A percentile compares a stretch with the other conserved stretches of the same genome.
Conservation (phyloP, 2,888 invertebrate genomes). For the Pheosia gnoma region DNA sequence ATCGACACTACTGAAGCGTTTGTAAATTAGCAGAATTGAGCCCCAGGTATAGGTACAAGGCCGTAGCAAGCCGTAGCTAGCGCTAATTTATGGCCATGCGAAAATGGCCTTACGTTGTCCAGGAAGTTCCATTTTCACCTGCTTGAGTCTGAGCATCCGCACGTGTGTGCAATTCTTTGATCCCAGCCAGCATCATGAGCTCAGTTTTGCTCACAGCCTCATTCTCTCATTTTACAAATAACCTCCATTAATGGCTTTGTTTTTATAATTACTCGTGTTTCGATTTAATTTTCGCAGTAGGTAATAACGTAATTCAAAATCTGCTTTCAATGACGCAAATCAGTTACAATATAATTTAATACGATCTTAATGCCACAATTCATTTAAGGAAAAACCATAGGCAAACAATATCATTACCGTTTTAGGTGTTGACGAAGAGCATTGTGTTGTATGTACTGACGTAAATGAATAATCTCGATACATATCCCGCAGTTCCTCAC, state of each 20-base stretch:
- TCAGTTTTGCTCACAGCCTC: no score
- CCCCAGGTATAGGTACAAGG: no score
- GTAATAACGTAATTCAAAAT: neutral
- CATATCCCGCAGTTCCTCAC: neutral
- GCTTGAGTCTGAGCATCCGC: no score
- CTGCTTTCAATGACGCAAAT: neutral
- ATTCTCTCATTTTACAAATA: no score
- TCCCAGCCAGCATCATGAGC: no score
- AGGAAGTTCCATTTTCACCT: no score
- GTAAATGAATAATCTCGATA: neutral
- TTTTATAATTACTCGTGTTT: neutral
- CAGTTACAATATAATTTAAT: neutral
- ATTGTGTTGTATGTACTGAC: neutral
- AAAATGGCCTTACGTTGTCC: no score
- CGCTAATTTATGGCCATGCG: no score
- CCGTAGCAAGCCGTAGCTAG: no score
- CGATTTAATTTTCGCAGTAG: neutral
- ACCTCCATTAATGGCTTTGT: neutral
- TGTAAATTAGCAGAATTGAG: no score
- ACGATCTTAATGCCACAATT: neutral
- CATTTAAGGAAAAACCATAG: neutral
- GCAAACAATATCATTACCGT: neutral
- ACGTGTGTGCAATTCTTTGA: no score
- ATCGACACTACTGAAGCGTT: no score
- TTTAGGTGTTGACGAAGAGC: neutral